A percentile compares a stretch with the other conserved stretches of the same genome.
Evolutionary conservation across 2,113 vertebrate genomes (phyloP).

Genomic region (Epinephelus lanceolatus): DNA sequence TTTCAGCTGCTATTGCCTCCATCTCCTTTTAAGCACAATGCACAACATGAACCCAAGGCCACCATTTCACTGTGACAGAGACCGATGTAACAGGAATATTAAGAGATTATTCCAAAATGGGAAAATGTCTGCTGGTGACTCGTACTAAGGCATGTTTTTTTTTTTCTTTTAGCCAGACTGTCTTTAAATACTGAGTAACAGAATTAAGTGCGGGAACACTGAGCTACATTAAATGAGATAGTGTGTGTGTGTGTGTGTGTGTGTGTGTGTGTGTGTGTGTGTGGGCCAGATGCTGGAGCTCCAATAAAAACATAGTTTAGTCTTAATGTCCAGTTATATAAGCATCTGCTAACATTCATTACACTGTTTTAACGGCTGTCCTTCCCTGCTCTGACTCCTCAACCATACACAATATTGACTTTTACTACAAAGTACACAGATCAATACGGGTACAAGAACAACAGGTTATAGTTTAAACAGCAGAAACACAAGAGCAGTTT

Average conservation of each 20-base stretch:
- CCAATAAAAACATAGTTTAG: conserved; percentile 59
- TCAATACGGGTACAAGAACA: conserved; percentile 68
- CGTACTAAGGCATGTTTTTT: not conserved
- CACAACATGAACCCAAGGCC: conserved; percentile 31
- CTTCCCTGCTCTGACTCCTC: conserved; percentile 24
- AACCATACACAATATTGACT: conserved; percentile 62
- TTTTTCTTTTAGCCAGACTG: not conserved
- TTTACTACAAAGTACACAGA: conserved; percentile 67
- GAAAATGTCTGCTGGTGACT: not conserved
- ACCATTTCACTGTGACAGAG: conserved; percentile 22
- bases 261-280: conserved; percentile 31
- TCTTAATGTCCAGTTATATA: conserved; percentile 60
- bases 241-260: conserved; percentile 25
- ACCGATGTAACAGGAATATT: conserved; percentile 5
- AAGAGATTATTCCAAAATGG: conserved; percentile 1
- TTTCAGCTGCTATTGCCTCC: conserved; percentile 28
- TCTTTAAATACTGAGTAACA: conserved; percentile 8
- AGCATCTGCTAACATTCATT: conserved; percentile 31
- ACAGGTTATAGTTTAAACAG: conserved; percentile 73
- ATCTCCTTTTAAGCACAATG: conserved; percentile 68
- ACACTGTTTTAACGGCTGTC: conserved; percentile 22
- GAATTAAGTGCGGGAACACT: conserved; percentile 21
- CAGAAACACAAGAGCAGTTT: conserved; percentile 8
- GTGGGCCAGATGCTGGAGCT: conserved; percentile 40
- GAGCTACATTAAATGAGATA: conserved; percentile 53